phyloP scores from a whole-genome alignment of 2,888 invertebrate genomes.

The Diarsia rubi region DNA sequence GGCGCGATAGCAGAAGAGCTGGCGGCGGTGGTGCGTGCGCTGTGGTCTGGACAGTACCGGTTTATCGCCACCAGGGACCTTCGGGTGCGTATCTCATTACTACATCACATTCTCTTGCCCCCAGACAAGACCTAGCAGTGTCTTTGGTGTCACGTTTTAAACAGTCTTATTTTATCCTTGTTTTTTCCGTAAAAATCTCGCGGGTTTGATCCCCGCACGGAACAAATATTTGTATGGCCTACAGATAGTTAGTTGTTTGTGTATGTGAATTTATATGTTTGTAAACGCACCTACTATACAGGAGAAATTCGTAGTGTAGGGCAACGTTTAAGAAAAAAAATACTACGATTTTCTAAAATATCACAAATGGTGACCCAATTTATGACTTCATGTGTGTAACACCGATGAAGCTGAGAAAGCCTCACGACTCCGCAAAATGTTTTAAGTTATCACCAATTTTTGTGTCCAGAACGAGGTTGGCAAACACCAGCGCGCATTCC shows the following conservation, averaged over 20 bases:
- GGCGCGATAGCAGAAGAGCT: slow-evolving; percentile 96
- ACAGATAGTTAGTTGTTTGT: no score
- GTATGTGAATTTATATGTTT: no score
- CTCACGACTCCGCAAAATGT: background rate
- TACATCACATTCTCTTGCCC: background rate
- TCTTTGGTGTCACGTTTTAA: background rate
- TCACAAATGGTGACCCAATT: background rate
- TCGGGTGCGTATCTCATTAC: slow-evolving; percentile 89
- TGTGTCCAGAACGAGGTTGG: slow-evolving; percentile 92
- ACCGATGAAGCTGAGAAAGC: background rate
- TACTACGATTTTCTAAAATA: background rate
- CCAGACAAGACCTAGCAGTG: background rate
- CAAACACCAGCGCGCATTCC: slow-evolving; percentile 94
- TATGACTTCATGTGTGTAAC: background rate
- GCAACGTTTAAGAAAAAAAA: no score
- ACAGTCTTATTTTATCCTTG: background rate
- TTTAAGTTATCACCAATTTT: background rate
- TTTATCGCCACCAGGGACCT: slow-evolving; percentile 95
- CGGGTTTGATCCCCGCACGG: no score
- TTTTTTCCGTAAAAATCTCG: no score
- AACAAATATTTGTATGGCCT: no score
- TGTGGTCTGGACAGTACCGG: slow-evolving; percentile 96
- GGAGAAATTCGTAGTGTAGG: no score
- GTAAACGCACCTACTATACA: no score
- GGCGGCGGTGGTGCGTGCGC: slow-evolving; percentile 94